Percentiles rank a stretch among this genome's conserved stretches.
These are phyloP conservation scores for Diplodus puntazzo DNA, from an alignment of 2,797 vertebrate genomes.

Conservation along the genomic window DNA sequence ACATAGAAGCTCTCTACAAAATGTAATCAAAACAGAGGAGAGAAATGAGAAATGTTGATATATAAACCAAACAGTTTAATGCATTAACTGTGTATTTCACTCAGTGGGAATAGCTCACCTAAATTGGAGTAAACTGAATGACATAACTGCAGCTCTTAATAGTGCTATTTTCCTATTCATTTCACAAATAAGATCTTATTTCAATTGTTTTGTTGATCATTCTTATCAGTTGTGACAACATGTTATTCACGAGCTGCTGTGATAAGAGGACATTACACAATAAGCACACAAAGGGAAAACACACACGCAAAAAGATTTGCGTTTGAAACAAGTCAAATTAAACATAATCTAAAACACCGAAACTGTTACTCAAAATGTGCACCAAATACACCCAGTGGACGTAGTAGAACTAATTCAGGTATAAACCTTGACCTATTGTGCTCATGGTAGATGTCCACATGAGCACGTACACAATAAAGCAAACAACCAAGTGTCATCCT, in stretches of 20 bases:
- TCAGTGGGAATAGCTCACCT: neutral
- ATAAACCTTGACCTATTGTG: neutral
- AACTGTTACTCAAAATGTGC: neutral
- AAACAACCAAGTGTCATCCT: neutral
- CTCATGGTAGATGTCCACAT: neutral
- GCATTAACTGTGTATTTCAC: conserved; percentile 1
- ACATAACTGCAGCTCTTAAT: neutral
- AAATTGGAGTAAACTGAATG: neutral
- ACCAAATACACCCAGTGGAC: neutral
- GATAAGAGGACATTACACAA: neutral
- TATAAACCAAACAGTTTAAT: neutral
- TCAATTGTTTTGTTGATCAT: neutral
- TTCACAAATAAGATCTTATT: neutral
- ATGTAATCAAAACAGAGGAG: neutral
- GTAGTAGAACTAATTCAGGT: neutral
- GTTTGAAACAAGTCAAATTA: neutral
- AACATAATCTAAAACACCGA: neutral
- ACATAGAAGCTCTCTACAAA: neutral
- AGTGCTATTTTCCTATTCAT: neutral
- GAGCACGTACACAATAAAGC: neutral
- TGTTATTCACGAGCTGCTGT: conserved; percentile 1
- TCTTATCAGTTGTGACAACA: neutral
- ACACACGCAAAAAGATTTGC: too few species aligned
- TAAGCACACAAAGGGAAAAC: too few species aligned
- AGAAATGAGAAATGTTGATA: neutral